Conservation (phyloP, 2,888 invertebrate genomes). For the Ochlodes sylvanus region DNA sequence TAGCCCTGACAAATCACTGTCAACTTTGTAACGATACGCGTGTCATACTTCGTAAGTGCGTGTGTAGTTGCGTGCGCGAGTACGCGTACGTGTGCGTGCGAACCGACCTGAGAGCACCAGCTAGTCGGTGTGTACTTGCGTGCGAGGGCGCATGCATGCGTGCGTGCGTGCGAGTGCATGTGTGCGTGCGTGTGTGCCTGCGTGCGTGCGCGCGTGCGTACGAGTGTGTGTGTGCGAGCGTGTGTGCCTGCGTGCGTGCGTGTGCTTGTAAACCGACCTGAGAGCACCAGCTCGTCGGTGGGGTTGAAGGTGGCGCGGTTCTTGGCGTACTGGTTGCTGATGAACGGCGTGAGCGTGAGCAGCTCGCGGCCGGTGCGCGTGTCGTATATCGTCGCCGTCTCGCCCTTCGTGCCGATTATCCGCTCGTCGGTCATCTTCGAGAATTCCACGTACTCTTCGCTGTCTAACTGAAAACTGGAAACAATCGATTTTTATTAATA, state of each 20-base stretch:
- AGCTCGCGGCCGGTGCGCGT: constrained; percentile 91
- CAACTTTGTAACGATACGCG: too few species aligned
- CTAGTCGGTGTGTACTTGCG: too few species aligned
- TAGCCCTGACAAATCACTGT: too few species aligned
- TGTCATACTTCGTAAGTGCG: too few species aligned
- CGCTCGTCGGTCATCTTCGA: constrained; percentile 93
- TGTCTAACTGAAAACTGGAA: constrained; percentile 88
- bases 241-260: background rate
- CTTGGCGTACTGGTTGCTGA: constrained; percentile 96
- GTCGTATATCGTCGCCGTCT: constrained; percentile 95
- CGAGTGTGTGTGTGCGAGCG: too few species aligned
- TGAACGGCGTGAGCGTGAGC: constrained; percentile 90
- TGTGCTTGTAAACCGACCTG: constrained; percentile 69
- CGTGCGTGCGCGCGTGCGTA: too few species aligned
- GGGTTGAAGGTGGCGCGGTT: constrained; percentile 98
- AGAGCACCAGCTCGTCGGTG: constrained; percentile 96
- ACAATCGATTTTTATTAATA: constrained; percentile 38
- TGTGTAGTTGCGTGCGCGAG: too few species aligned
- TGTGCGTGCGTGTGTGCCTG: background rate
- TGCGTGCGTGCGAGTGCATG: background rate
- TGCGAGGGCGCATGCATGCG: background rate
- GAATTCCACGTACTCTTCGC: constrained; percentile 96
- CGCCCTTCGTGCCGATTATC: constrained; percentile 94
- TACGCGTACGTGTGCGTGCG: too few species aligned
- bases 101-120: too few species aligned